Conservation (phyloP, 2,888 invertebrate species). For the Germaria angustata region DNA sequence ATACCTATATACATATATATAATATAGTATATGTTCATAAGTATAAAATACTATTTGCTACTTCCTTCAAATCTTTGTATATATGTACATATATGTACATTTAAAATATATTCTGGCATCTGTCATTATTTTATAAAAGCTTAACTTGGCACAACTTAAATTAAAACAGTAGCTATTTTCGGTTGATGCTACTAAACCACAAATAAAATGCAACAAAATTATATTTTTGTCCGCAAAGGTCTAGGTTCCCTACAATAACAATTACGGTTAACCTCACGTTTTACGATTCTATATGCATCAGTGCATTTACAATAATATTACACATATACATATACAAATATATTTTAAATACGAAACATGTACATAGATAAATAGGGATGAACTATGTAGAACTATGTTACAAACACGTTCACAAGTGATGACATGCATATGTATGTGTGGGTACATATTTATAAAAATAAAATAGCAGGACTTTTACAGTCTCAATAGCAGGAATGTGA, state of each 20-base stretch:
- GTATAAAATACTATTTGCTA: no score
- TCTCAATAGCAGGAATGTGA: constrained; percentile 39
- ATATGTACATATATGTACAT: background rate
- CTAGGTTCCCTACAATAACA: constrained; percentile 63
- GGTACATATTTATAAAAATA: background rate
- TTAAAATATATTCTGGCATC: background rate
- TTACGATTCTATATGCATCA: constrained; percentile 60
- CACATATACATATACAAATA: background rate
- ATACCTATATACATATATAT: no score
- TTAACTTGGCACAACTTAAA: constrained; percentile 17
- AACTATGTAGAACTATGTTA: constrained; percentile 6
- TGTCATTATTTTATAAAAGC: constrained; percentile 30
- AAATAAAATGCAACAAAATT: constrained; percentile 15
- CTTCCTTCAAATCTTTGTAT: background rate
- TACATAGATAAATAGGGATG: background rate
- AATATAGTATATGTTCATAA: no score
- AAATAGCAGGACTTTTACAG: constrained; percentile 32
- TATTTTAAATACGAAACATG: background rate
- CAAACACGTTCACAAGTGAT: constrained; percentile 7
- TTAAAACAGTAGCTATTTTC: constrained; percentile 62
- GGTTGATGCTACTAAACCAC: constrained; percentile 30
- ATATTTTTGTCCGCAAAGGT: constrained; percentile 29
- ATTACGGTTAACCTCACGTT: constrained; percentile 67
- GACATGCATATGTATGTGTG: background rate
- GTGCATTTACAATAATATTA: constrained; percentile 37